Evolutionary conservation across 2,888 invertebrate genomes (phyloP).

Genomic region (Plusia festucae): DNA sequence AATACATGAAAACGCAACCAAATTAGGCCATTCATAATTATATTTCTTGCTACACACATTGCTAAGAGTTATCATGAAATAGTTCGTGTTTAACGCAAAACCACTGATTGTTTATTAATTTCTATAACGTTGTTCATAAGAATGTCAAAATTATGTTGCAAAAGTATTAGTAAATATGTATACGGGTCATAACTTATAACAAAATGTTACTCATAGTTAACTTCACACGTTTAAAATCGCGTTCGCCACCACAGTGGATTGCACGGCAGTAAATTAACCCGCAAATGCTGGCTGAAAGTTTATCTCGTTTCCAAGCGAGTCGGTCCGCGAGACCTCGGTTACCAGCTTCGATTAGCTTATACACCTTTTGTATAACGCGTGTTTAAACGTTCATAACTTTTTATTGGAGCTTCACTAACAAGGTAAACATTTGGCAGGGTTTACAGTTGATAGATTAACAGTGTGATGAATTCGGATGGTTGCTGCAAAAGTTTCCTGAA

Average conservation of each 20-base stretch:
- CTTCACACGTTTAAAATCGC: conserved; percentile 52
- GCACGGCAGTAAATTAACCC: conserved; percentile 73
- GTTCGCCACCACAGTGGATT: conserved; percentile 42
- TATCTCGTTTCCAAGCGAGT: conserved; percentile 75
- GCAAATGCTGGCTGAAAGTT: conserved; percentile 68
- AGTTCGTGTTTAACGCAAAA: too few relatives aligned
- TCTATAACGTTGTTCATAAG: too few relatives aligned
- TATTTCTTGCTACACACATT: too few relatives aligned
- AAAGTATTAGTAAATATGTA: too few relatives aligned
- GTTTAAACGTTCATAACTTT: conserved; percentile 51
- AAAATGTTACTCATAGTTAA: conserved; percentile 25
- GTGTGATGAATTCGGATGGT: not conserved
- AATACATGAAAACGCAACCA: too few relatives aligned
- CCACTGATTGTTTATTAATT: too few relatives aligned
- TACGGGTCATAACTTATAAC: not conserved
- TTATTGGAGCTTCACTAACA: conserved; percentile 24
- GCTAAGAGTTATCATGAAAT: too few relatives aligned
- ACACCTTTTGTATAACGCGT: conserved; percentile 44
- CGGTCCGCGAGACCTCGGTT: conserved; percentile 55
- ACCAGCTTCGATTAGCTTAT: conserved; percentile 66
- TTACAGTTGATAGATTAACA: not conserved
- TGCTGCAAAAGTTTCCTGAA: not conserved
- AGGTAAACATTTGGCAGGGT: conserved; percentile 1
- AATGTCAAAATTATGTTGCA: too few relatives aligned
- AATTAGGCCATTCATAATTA: too few relatives aligned